phyloP scores from a whole-genome alignment of 2,113 vertebrate species.

The Nanger granti region DNA sequence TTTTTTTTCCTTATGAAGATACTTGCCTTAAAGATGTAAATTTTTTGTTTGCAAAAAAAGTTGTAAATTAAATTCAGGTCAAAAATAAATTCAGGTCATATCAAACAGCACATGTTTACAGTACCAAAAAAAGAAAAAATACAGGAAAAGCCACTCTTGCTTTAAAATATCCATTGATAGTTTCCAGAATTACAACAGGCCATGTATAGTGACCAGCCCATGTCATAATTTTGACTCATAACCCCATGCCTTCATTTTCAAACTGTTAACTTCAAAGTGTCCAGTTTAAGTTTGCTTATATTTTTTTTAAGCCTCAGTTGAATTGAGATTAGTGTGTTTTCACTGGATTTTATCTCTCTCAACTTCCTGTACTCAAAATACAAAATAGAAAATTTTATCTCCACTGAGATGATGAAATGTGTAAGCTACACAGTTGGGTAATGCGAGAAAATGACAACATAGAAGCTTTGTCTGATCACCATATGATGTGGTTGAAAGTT shows the following conservation, averaged over 20 bases:
- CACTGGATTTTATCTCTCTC: conserved; percentile 28
- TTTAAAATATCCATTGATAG: conserved; percentile 49
- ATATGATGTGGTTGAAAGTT: neutral
- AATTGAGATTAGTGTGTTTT: conserved; percentile 26
- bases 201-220: neutral
- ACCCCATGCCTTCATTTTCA: neutral
- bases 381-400: neutral
- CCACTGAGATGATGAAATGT: neutral
- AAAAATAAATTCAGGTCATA: conserved; percentile 35
- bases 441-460: neutral
- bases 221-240: neutral
- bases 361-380: neutral
- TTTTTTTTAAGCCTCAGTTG: neutral
- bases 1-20: neutral
- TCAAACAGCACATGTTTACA: conserved; percentile 71
- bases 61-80: conserved; percentile 48
- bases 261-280: conserved; percentile 23
- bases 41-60: conserved; percentile 30
- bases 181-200: conserved; percentile 54
- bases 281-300: conserved; percentile 41
- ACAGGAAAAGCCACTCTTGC: conserved; percentile 72
- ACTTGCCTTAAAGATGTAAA: neutral
- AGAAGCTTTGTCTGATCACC: neutral
- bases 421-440: neutral
- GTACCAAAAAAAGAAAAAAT: conserved; percentile 65